phyloP scores from a whole-genome alignment of 2,888 invertebrate species.

The Cyclophora albipunctata region DNA sequence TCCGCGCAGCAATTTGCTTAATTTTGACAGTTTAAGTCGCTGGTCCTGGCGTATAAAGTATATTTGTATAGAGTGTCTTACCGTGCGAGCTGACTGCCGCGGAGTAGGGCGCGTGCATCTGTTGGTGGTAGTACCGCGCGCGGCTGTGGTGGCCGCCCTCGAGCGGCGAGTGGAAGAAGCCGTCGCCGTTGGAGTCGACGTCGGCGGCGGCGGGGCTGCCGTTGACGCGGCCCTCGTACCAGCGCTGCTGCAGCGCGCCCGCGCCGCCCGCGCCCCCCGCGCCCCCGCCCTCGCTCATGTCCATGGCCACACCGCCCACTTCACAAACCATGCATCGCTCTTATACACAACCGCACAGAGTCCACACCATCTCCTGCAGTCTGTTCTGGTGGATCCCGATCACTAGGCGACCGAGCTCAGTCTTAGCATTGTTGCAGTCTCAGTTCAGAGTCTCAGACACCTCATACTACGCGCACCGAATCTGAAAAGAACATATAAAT shows the following conservation, averaged over 20 bases:
- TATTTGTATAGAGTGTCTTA: conserved; percentile 52
- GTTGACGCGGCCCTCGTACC: conserved; percentile 74
- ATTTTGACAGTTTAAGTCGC: conserved; percentile 48
- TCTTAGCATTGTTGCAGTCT: conserved; percentile 34
- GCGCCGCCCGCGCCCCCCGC: conserved; percentile 48
- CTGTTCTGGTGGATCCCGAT: conserved; percentile 26
- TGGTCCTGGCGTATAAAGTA: conserved; percentile 25
- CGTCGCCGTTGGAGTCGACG: conserved; percentile 68
- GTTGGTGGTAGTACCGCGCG: conserved; percentile 74
- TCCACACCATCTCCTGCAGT: conserved; percentile 61
- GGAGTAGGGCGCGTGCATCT: conserved; percentile 74
- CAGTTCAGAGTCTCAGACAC: conserved; percentile 23
- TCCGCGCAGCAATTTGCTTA: conserved; percentile 52
- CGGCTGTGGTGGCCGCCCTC: conserved; percentile 73
- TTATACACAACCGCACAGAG: conserved; percentile 66
- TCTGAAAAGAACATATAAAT: conserved; percentile 37
- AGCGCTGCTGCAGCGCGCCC: conserved; percentile 70
- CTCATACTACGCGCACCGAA: conserved; percentile 39
- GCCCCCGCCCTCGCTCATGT: conserved; percentile 68
- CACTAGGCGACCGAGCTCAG: conserved; percentile 35
- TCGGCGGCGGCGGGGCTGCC: conserved; percentile 69
- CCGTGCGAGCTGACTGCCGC: conserved; percentile 72
- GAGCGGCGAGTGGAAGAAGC: conserved; percentile 73
- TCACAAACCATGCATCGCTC: conserved; percentile 75
- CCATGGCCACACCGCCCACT: conserved; percentile 63